phyloP scores from a whole-genome alignment of 1,140 invertebrate species.

The Heliconius hewitsoni region DNA sequence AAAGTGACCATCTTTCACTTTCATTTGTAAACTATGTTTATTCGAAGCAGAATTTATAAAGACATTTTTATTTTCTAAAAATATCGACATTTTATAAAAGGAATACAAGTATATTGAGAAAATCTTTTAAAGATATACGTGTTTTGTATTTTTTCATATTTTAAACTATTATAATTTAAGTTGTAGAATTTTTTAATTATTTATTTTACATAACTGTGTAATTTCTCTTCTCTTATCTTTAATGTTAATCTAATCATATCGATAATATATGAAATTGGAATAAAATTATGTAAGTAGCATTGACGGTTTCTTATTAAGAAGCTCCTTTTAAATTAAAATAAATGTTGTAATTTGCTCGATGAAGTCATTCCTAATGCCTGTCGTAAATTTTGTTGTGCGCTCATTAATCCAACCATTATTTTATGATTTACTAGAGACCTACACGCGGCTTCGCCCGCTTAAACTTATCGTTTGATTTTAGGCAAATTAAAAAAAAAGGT shows the following conservation, averaged over 20 bases:
- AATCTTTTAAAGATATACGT: not conserved
- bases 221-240: not conserved
- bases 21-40: not conserved
- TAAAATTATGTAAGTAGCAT: not conserved
- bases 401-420: not conserved
- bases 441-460: too few species aligned
- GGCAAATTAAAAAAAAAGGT: too few species aligned
- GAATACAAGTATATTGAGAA: not conserved
- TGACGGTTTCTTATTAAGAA: not conserved
- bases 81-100: too few species aligned
- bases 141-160: not conserved
- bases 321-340: not conserved
- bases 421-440: not conserved
- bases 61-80: not conserved
- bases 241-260: not conserved
- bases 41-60: not conserved
- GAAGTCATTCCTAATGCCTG: not conserved
- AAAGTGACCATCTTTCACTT: constrained; percentile 8
- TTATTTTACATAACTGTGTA: not conserved
- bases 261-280: not conserved
- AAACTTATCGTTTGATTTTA: too few species aligned
- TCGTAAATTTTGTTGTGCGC: not conserved
- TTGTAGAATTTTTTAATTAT: too few species aligned
- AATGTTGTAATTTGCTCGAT: not conserved
- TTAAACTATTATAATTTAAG: not conserved